phyloP scores from a whole-genome alignment of 2,888 invertebrate species.

The Molanna angustata region DNA sequence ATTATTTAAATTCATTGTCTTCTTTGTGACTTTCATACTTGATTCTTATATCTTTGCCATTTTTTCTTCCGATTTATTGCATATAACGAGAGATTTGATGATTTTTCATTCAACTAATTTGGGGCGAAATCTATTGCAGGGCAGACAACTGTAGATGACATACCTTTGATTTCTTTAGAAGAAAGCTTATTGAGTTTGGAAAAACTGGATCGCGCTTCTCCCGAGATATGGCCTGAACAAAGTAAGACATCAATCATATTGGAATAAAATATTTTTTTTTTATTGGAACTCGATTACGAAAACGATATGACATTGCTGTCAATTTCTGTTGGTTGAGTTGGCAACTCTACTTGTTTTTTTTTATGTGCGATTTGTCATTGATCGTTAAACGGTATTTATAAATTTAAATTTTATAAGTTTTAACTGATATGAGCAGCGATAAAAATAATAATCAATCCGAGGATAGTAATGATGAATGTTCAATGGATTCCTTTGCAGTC shows the following conservation, averaged over 20 bases:
- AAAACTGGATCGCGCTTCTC: slow-evolving; percentile 90
- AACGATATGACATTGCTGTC: too few relatives aligned
- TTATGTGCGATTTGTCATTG: neutral
- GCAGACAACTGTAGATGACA: slow-evolving; percentile 49
- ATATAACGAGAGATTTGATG: too few relatives aligned
- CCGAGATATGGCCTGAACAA: slow-evolving; percentile 95
- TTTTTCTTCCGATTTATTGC: neutral
- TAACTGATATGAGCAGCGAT: slow-evolving; percentile 20
- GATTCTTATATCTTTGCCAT: slow-evolving; percentile 6
- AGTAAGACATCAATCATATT: slow-evolving; percentile 57
- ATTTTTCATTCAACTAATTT: slow-evolving; percentile 23
- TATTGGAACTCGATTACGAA: neutral
- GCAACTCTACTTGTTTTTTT: too few relatives aligned
- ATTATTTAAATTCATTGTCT: too few relatives aligned
- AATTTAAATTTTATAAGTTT: slow-evolving; percentile 8
- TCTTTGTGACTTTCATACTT: too few relatives aligned
- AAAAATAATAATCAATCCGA: slow-evolving; percentile 24
- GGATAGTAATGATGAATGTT: slow-evolving; percentile 25
- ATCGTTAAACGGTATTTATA: slow-evolving; percentile 18
- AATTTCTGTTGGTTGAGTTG: too few relatives aligned
- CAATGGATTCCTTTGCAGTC: slow-evolving; percentile 57
- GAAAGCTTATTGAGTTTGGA: slow-evolving; percentile 84
- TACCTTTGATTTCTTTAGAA: slow-evolving; percentile 57
- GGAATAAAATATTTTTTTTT: slow-evolving; percentile 6
- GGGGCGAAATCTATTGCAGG: slow-evolving; percentile 39